These are phyloP conservation scores for Sula dactylatra DNA, from an alignment of 2,113 vertebrate genomes.

Conservation along the genomic window DNA sequence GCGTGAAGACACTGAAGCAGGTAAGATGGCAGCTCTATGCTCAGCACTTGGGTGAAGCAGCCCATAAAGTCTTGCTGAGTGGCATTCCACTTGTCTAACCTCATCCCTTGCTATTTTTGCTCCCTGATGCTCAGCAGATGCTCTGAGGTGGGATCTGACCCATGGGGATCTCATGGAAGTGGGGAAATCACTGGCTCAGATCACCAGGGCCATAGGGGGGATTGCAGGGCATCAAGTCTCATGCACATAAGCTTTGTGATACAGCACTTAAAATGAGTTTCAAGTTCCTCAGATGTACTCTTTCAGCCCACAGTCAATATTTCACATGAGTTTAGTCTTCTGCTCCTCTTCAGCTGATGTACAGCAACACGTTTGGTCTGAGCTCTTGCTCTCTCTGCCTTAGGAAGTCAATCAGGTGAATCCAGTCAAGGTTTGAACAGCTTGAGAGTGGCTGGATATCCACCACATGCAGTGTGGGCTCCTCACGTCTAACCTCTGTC, in stretches of 20 bases:
- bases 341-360: background rate
- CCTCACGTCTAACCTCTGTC: background rate
- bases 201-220: background rate
- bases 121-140: background rate
- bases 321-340: background rate
- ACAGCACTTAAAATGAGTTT: background rate
- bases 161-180: background rate
- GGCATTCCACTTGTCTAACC: background rate
- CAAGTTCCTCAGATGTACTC: background rate
- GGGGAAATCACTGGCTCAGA: background rate
- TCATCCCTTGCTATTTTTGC: background rate
- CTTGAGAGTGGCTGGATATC: background rate
- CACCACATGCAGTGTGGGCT: background rate
- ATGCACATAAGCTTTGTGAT: background rate
- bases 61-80: background rate
- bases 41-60: accelerated
- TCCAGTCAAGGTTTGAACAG: background rate
- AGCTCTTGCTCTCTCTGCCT: background rate
- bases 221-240: background rate
- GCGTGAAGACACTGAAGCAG: constrained; percentile 97
- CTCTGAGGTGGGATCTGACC: background rate
- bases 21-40: constrained; percentile 43
- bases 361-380: accelerated
- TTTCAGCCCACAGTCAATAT: background rate
- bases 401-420: background rate